Percentiles rank a stretch among this genome's conserved stretches.
These are phyloP conservation scores for Parazoanthus darwini DNA, from an alignment of 92 coral and sea anemone genomes.

Conservation along the genomic window DNA sequence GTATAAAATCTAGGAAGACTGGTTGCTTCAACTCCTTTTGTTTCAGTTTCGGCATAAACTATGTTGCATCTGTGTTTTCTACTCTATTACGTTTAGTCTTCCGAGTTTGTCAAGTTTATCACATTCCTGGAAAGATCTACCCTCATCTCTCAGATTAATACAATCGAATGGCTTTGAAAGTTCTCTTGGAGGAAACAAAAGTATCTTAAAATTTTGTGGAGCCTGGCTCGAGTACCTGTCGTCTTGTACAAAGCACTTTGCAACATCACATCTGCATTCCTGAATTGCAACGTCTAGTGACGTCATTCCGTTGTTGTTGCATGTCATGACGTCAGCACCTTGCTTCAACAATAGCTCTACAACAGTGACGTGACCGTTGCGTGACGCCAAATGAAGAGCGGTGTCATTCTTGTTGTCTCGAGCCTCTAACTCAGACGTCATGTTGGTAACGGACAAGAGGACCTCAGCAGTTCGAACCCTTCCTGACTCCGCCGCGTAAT, in stretches of 20 bases:
- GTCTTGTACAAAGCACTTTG: constrained; percentile 39
- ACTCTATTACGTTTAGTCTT: no score
- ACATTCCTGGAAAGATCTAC: no score
- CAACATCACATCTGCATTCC: constrained; percentile 31
- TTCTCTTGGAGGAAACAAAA: no score
- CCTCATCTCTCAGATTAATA: no score
- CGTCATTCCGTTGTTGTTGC: constrained; percentile 47
- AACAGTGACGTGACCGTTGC: constrained; percentile 55
- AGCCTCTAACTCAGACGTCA: constrained; percentile 47
- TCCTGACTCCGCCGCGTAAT: constrained; percentile 76
- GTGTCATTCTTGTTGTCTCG: constrained; percentile 64
- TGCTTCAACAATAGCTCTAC: constrained; percentile 51
- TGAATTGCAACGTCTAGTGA: constrained; percentile 58
- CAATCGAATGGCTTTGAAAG: no score
- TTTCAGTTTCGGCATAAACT: no score
- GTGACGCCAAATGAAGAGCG: constrained; percentile 69
- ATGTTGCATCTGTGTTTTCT: no score
- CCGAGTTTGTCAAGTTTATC: no score
- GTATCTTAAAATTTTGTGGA: background rate
- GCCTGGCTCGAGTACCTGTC: constrained; percentile 4
- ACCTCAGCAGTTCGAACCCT: constrained; percentile 45
- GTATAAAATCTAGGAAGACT: background rate
- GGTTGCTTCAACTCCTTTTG: background rate
- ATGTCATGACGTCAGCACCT: constrained; percentile 57
- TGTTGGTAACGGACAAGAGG: constrained; percentile 36